Evolutionary conservation across 2,113 vertebrate species (phyloP), one percentile per base, ranked within the genome.

Genomic region (Coturnix japonica): DNA sequence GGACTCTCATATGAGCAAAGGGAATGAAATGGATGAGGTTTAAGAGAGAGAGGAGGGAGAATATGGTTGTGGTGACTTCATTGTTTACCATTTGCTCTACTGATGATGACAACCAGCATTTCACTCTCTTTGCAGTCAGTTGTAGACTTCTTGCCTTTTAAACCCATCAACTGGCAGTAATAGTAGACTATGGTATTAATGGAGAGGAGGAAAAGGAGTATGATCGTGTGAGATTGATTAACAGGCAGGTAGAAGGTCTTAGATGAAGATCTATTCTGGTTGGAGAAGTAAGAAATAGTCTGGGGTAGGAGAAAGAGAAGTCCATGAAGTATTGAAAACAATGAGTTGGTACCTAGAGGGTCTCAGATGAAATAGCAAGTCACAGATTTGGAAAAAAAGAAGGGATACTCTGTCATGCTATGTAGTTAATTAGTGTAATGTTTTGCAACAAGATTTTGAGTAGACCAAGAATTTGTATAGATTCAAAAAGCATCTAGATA

Each of bases 81-180:
- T 26, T 20, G 7, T 11, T 3, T 7, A 4, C 3, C 19, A 26
- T n/a, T 67, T 54, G 60, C 72, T 54, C 28, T 16, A 19, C 12
- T 23, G 30, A 13, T 76, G 30, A 17, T 53, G 47, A n/a, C 25
- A 87, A 28, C 3, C 26, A 53, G 13, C 35, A 30, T 61, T 85
- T 57, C 19, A 56, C 8, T 37, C 26, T 43, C 0, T 0, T 37
- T 78, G 43, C 1, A 5, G 11, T 64, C 43, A 23, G 12, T 56
- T 78, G 30, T 30, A 25, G 57, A 6, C 5, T 6, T 26, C 41
- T 43, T 66, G 11, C 28, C 89, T 71, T 89, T 15, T 60, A 11
- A 75, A 60, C 28, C 5, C 28, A 31, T 11, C 31, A 25, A 21
- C 11, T 69, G 71, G n/a, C 23, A 85, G n/a, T 25, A 82, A 20